These are phyloP conservation scores for Molorchus minor DNA, from an alignment of 2,888 invertebrate genomes.

Conservation along the genomic window DNA sequence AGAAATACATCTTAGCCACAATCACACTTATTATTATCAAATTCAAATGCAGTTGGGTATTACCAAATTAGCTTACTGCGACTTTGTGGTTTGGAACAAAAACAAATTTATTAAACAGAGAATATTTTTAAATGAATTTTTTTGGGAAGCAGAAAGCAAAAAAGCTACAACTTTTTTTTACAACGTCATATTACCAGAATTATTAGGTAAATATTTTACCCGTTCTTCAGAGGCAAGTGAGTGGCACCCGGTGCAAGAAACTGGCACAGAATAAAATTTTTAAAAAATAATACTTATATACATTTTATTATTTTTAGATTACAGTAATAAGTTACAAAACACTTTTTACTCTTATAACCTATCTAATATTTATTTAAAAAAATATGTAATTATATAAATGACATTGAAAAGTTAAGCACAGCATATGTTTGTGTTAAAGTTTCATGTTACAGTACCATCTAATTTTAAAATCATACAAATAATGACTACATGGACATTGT, in stretches of 20 bases:
- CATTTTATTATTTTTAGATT: too few relatives aligned
- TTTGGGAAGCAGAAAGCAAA: conserved; percentile 23
- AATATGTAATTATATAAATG: too few relatives aligned
- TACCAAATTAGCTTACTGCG: conserved; percentile 10
- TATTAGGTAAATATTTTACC: conserved; percentile 10
- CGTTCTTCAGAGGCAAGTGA: neutral
- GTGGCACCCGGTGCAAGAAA: neutral
- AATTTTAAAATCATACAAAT: too few relatives aligned
- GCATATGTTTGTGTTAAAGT: too few relatives aligned
- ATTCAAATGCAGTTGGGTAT: conserved; percentile 28
- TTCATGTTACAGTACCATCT: too few relatives aligned
- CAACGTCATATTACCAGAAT: neutral
- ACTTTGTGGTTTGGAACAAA: conserved; percentile 29
- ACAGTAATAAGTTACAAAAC: too few relatives aligned
- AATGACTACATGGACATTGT: too few relatives aligned
- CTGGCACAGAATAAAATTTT: neutral
- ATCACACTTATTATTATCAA: conserved; percentile 28
- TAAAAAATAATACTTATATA: neutral
- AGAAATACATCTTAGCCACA: conserved; percentile 14
- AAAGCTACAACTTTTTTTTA: neutral
- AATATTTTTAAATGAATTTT: conserved; percentile 16
- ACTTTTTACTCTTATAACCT: too few relatives aligned
- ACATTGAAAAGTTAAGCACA: too few relatives aligned
- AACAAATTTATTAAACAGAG: conserved; percentile 16
- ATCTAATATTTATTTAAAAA: too few relatives aligned